Conservation (phyloP, 2,113 vertebrate genomes). For the Triplophysa dalaica region DNA sequence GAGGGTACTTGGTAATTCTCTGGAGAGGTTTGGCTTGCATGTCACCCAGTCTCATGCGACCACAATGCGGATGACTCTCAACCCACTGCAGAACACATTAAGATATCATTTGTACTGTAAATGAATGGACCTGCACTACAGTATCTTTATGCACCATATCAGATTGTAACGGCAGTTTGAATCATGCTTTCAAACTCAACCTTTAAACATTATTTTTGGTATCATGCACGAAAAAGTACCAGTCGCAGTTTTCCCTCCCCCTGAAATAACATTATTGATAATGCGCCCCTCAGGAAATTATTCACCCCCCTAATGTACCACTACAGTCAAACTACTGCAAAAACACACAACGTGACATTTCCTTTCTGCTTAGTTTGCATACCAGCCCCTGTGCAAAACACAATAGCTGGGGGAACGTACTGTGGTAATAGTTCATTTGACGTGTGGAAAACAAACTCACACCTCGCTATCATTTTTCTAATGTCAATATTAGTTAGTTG, state of each 20-base stretch:
- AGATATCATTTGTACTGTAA: background rate
- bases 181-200: background rate
- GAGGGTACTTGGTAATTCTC: conserved; percentile 79
- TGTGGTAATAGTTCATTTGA: background rate
- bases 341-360: background rate
- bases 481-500: background rate
- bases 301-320: background rate
- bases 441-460: background rate
- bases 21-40: conserved; percentile 79
- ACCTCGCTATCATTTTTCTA: background rate
- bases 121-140: background rate
- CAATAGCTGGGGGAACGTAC: background rate
- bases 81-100: conserved; percentile 70
- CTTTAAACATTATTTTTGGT: background rate
- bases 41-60: conserved; percentile 75
- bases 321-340: conserved; percentile 5
- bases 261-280: background rate
- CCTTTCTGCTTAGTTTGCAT: background rate
- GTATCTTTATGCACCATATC: background rate
- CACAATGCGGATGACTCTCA: conserved; percentile 70
- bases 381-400: background rate
- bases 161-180: background rate
- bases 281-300: background rate
- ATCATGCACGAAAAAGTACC: background rate
- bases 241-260: background rate